Evolutionary conservation across 1,140 invertebrate species (phyloP).

Genomic region (Drosophila ambigua): DNA sequence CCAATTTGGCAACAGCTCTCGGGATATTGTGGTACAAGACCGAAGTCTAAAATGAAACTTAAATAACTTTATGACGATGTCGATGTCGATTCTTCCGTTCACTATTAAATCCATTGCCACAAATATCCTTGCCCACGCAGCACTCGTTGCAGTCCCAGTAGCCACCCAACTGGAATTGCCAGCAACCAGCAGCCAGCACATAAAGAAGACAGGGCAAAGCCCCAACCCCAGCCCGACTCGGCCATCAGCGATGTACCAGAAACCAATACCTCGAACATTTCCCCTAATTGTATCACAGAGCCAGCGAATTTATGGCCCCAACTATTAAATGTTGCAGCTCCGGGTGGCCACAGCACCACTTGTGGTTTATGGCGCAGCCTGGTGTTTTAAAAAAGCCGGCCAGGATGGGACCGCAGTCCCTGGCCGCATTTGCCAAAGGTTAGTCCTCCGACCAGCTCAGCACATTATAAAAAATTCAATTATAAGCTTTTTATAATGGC

Average conservation of each 20-base stretch:
- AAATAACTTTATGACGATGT: neutral
- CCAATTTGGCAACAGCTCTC: constrained; percentile 35
- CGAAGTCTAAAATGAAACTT: too few species aligned
- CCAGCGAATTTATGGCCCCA: constrained; percentile 63
- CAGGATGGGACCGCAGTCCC: constrained; percentile 11
- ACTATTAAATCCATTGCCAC: neutral
- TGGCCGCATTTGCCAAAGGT: neutral
- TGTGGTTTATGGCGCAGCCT: constrained; percentile 55
- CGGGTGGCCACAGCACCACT: constrained; percentile 14
- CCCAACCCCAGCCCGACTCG: constrained; percentile 7
- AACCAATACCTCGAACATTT: constrained; percentile 59
- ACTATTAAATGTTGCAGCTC: constrained; percentile 43
- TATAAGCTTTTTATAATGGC: constrained; percentile 69
- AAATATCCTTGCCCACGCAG: too few species aligned
- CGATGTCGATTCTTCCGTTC: neutral
- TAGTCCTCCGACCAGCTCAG: constrained; percentile 41
- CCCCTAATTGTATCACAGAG: constrained; percentile 64
- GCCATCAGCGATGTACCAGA: constrained; percentile 62
- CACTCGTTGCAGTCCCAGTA: neutral
- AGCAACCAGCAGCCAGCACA: neutral
- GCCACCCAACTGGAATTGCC: constrained; percentile 38
- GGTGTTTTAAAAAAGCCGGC: constrained; percentile 8
- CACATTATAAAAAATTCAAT: constrained; percentile 78
- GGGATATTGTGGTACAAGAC: too few species aligned
- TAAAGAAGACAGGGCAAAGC: constrained; percentile 44